phyloP scores from a whole-genome alignment of 2,888 invertebrate genomes.

The Alviniconcha strummeri region DNA sequence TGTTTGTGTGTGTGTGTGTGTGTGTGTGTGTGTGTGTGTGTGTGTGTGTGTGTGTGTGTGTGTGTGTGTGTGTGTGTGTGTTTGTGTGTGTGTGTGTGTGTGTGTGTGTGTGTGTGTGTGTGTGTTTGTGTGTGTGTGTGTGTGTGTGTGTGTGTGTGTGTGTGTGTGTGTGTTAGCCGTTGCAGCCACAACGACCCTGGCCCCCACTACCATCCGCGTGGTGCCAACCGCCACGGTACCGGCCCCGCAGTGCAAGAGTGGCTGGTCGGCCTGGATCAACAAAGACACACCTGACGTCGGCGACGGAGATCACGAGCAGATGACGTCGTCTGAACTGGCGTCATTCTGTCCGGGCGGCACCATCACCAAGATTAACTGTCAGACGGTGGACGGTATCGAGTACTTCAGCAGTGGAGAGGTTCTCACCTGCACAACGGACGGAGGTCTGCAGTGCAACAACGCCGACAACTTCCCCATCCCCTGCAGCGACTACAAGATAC shows the following conservation, averaged over 20 bases:
- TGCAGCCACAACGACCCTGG: not conserved
- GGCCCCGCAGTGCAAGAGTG: conserved; percentile 31
- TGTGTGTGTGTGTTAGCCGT: no score
- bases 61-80: no score
- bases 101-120: no score
- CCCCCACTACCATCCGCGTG: not conserved
- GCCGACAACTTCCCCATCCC: conserved; percentile 49
- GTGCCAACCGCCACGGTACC: conserved; percentile 26
- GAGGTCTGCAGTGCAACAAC: conserved; percentile 78
- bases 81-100: no score
- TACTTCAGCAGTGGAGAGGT: conserved; percentile 44
- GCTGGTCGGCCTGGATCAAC: conserved; percentile 44
- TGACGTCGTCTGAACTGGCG: conserved; percentile 42
- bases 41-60: no score
- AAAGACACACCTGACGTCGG: conserved; percentile 36
- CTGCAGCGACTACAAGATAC: conserved; percentile 61
- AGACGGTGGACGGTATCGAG: conserved; percentile 48
- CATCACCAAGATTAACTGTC: conserved; percentile 51
- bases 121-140: no score
- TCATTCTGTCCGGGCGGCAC: conserved; percentile 50
- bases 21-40: no score
- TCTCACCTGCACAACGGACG: conserved; percentile 76
- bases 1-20: no score
- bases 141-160: no score
- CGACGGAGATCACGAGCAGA: conserved; percentile 45